Base-by-base conservation (phyloP, 2,113 vertebrate genomes). In the Salvator merianae region DNA sequence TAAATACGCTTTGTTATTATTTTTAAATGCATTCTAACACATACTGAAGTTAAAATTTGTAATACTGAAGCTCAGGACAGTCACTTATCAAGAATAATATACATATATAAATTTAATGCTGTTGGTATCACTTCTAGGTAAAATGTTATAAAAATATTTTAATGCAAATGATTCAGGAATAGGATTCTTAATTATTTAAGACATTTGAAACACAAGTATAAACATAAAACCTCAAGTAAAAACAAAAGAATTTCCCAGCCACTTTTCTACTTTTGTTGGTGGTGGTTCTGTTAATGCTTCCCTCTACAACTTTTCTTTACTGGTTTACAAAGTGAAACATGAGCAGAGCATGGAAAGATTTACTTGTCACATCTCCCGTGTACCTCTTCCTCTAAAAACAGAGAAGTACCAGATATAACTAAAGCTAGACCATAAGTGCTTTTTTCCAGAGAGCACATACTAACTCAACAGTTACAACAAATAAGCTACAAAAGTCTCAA, bases 381-480 rank as follows among this genome's bases (percentile, higher is more conserved):
- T 73, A 34, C 36, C 36, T 7, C 10, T 87, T 88, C 76, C 80
- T 4, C 55, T 88, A 63, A 79, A 84, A 90, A 74, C 88, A 78
- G 76, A 86, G 32, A n/a, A 83, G 75, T 86, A 95, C 87, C 79
- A 88, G 40, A 81, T 50, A 81, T 86, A 89, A 79, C 34, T 79
- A 85, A 4, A 79, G 63, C 38, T 32, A 83, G 81, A 77, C 36
- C 55, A 88, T 86, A 89, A 94, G 90, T 72, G 82, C 40, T 91
- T 82, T 81, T 83, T 93, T 77, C 89, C 89, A 88, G 85, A 92
- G 80, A 93, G 40, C 32, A 88, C 91, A 77, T 62, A 13, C 80
- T 92, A 91, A 93, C 85, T 94, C 88, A 94, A 83, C 91, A 88
- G 93, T 94, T 93, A 93, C 84, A 93, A 79, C 73, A 91, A 87